Evolutionary conservation across 2,797 vertebrate genomes (phyloP).

Genomic region (Crenichthys baileyi): DNA sequence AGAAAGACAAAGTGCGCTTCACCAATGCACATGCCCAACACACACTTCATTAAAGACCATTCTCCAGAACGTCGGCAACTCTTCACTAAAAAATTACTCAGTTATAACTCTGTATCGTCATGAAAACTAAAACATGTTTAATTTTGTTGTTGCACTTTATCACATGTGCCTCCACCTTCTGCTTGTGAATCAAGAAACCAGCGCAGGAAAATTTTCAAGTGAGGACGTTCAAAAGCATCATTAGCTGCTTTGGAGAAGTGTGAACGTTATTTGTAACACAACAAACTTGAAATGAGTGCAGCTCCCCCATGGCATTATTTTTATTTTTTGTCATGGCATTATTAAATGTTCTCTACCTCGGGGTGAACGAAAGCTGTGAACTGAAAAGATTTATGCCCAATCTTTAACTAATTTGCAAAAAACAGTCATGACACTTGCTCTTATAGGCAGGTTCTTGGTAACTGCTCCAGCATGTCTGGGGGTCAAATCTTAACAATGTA

Average conservation of each 20-base stretch:
- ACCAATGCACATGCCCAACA: constrained; percentile 21
- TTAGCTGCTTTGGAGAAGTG: background rate
- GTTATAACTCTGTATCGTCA: constrained; percentile 6
- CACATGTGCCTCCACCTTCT: background rate
- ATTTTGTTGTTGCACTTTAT: background rate
- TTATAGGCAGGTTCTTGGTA: background rate
- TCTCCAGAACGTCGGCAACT: constrained; percentile 24
- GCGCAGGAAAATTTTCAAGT: background rate
- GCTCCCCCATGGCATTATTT: background rate
- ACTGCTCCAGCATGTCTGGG: background rate
- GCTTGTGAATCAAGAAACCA: background rate
- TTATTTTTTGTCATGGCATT: too few species aligned
- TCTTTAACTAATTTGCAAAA: background rate
- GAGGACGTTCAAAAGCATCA: background rate
- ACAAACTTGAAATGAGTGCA: background rate
- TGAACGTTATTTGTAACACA: background rate
- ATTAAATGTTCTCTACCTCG: background rate
- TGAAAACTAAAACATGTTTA: background rate
- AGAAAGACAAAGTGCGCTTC: constrained; percentile 45
- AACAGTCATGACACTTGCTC: background rate
- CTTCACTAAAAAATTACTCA: constrained; percentile 18
- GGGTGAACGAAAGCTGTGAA: background rate
- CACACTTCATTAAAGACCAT: constrained; percentile 42
- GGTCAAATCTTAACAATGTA: background rate
- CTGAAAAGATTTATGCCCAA: background rate